Evolutionary conservation across 2,113 vertebrate genomes (phyloP).

Genomic region (Hepsetus odoe): DNA sequence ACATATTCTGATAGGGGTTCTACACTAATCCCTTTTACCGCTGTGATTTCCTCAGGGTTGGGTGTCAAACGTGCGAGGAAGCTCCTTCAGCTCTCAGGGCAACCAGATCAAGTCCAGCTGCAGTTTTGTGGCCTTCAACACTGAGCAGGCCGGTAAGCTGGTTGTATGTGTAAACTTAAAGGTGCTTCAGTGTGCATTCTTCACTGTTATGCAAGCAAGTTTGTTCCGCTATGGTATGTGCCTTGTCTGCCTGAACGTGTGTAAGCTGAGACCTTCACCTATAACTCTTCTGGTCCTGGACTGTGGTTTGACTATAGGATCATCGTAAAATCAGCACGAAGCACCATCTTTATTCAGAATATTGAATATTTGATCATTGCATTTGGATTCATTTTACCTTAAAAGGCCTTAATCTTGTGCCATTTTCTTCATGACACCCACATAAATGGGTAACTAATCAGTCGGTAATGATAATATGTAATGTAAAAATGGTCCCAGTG

Average conservation of each 20-base stretch:
- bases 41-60: slow-evolving; percentile 77
- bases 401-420: no score
- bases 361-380: background rate
- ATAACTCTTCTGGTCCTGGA: background rate
- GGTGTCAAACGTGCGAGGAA: slow-evolving; percentile 80
- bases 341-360: background rate
- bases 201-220: background rate
- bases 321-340: background rate
- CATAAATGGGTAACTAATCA: background rate
- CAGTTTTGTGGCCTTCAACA: slow-evolving; percentile 81
- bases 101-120: slow-evolving; percentile 87
- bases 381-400: no score
- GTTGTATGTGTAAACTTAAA: background rate
- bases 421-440: background rate
- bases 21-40: background rate
- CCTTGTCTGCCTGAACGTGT: background rate
- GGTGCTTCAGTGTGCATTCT: background rate
- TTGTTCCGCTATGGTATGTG: background rate
- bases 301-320: background rate
- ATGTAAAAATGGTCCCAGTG: background rate
- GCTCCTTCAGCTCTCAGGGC: slow-evolving; percentile 74
- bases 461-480: background rate
- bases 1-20: background rate
- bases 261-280: background rate
- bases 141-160: slow-evolving; percentile 81